These are phyloP conservation scores for Rhinoraja longicauda DNA, from an alignment of 2,797 vertebrate genomes.

Conservation along the genomic window DNA sequence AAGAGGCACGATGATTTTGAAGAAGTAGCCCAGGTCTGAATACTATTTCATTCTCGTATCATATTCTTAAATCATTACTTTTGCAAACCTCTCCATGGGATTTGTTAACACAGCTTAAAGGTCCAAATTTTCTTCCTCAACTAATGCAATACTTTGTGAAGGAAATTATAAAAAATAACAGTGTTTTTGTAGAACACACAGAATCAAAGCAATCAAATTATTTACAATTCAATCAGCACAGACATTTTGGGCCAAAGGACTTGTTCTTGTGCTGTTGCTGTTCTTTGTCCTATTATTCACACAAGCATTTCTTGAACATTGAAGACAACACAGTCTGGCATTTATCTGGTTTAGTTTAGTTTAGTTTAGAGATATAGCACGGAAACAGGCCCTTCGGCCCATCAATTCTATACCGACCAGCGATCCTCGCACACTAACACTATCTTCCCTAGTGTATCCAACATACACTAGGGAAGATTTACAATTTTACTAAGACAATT, in stretches of 20 bases:
- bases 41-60: neutral
- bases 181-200: neutral
- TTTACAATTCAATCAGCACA: no score
- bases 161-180: neutral
- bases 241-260: no score
- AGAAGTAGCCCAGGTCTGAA: constrained; percentile 83
- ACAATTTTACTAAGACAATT: no score
- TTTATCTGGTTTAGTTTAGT: no score
- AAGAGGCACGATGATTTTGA: constrained; percentile 96
- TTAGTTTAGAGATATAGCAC: no score
- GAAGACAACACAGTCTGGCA: neutral
- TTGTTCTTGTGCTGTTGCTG: no score
- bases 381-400: no score
- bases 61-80: neutral
- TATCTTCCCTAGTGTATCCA: no score
- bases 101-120: neutral
- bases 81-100: neutral
- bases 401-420: no score
- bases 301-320: neutral
- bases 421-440: no score
- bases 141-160: neutral
- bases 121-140: neutral
- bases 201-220: neutral
- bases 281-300: no score
- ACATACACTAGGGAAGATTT: no score